Base-by-base conservation (phyloP, 2,888 invertebrate species). In the Amphimallon solstitiale region DNA sequence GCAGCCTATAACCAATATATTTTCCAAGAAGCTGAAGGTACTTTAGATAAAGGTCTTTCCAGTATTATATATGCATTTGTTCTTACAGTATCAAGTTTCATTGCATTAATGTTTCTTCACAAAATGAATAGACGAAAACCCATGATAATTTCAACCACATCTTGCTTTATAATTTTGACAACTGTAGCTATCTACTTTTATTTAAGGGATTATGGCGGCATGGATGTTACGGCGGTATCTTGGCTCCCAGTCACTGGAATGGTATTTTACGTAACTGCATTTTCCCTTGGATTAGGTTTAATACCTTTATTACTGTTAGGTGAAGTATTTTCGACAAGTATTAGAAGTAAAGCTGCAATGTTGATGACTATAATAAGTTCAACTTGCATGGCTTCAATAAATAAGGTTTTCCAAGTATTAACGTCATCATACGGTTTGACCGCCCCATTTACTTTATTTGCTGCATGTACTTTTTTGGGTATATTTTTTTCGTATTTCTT, bases 1-100 rank as follows among this genome's bases (percentile, higher is more conserved):
- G 72, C 71, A 2, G 61, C 75, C 21, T 79, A 80, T 59, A 70
- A 75, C 1, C 79, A 80, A 63, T 69, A 70, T 17, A 76, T 81
- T 56, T 81, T 81, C 56, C 71, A 74, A 51, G 74, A 77, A 74
- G 76, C 79, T 7, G 80, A 78, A 14, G 77, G 76, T 1, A 68
- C 74, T 37, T 64, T 81, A 5, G 74, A 75, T 2, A 72, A 78
- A 10, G 76, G 72, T 62, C 68, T 71, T 10, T 76, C 78, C 1
- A 71, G 78, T 1, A 79, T 79, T 12, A 74, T 79, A 9, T 77
- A 75, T 34, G 73, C 74, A 3, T 61, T 72, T 1, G 40, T 66
- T n/a, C 65, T 73, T 23, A 37, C 68, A 0, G 9, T 64, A n/a
- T n/a, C 34, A 3, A 51, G 49, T 14, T 43, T 63, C 15, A n/a